Percentiles rank a stretch among this genome's conserved stretches.
Conservation (phyloP, 2,797 vertebrate genomes). For the Alca torda region DNA sequence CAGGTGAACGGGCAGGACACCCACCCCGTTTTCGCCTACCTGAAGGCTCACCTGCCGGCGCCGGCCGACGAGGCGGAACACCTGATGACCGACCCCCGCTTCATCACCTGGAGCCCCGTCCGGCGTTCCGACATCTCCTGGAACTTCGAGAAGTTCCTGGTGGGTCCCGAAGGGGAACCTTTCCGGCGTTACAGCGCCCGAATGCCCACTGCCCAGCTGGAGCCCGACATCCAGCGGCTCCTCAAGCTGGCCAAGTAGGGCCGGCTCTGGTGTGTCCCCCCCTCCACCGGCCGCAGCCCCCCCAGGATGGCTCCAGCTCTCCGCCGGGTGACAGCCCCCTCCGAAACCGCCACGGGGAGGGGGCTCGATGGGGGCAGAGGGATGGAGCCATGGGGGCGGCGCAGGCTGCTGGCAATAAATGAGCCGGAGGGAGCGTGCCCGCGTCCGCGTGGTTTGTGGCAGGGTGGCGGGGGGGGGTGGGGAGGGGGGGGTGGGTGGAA, state of each 20-base stretch:
- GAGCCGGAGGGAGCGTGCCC: background rate
- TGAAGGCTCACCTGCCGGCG: slow-evolving; percentile 93
- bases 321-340: slow-evolving; percentile 87
- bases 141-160: slow-evolving; percentile 99
- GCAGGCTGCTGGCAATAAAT: slow-evolving; percentile 61
- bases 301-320: slow-evolving; percentile 74
- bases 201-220: slow-evolving; percentile 85
- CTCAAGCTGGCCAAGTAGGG: slow-evolving; percentile 91
- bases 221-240: slow-evolving; percentile 93
- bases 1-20: slow-evolving; percentile 90
- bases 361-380: slow-evolving; percentile 83
- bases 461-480: too few species aligned
- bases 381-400: fast-evolving
- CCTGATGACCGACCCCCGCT: slow-evolving; percentile 88
- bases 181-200: slow-evolving; percentile 94
- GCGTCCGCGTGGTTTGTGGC: background rate
- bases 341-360: slow-evolving; percentile 77
- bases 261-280: background rate
- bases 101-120: slow-evolving; percentile 90
- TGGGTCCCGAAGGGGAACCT: slow-evolving; percentile 94
- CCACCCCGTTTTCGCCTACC: slow-evolving; percentile 93
- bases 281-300: background rate
- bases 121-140: slow-evolving; percentile 89
- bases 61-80: slow-evolving; percentile 85
- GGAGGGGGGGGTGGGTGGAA: too few species aligned